Evolutionary conservation across 2,113 vertebrate genomes (phyloP).

Genomic region (Setophaga petechia): DNA sequence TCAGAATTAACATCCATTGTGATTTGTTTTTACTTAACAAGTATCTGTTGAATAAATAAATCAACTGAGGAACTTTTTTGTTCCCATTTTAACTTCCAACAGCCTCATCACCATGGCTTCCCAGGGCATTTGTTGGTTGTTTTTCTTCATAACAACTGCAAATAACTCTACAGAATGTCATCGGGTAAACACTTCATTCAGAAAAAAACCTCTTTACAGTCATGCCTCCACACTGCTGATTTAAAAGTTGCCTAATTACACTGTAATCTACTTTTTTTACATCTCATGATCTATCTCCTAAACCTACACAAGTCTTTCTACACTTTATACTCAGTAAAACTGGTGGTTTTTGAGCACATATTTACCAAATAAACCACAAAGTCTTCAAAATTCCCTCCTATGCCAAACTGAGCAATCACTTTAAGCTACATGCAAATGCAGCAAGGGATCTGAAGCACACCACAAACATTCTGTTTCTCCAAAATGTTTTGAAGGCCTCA

Average conservation of each 20-base stretch:
- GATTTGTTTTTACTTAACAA: neutral
- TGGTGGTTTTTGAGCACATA: neutral
- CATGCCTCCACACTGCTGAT: neutral
- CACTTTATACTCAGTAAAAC: neutral
- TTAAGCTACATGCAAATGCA: neutral
- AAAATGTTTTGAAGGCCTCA: neutral
- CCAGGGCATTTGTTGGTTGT: neutral
- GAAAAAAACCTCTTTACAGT: neutral
- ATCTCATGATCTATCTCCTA: neutral
- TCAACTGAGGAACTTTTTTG: constrained; percentile 17
- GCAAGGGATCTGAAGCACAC: neutral
- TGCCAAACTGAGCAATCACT: neutral
- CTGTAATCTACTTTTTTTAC: neutral
- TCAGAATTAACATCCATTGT: neutral
- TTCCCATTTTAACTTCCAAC: constrained; percentile 19
- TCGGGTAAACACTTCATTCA: neutral
- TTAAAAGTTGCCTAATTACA: neutral
- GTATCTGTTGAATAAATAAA: constrained; percentile 34
- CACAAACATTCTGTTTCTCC: neutral
- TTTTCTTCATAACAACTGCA: neutral
- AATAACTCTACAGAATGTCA: neutral
- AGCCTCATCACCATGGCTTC: neutral
- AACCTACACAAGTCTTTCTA: neutral
- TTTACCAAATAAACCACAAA: neutral
- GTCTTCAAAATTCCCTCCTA: neutral